Evolutionary conservation across 2,888 invertebrate species (phyloP).

Genomic region (Pherbina coryleti): DNA sequence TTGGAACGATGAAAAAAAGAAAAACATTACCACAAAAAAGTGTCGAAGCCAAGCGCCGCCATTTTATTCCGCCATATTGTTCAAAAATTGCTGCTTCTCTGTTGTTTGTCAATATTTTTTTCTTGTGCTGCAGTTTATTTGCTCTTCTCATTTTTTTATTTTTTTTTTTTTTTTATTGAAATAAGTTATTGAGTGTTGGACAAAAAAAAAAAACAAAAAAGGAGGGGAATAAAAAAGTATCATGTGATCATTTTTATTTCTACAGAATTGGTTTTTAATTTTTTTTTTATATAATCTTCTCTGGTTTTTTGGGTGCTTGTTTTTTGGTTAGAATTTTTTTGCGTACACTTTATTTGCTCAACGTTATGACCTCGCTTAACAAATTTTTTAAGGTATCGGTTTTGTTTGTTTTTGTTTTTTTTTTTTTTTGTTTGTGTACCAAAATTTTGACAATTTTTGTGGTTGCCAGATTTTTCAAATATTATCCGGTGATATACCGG

Average conservation of each 20-base stretch:
- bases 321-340: background rate
- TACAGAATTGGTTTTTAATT: background rate
- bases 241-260: background rate
- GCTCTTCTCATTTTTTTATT: background rate
- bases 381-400: constrained; percentile 40
- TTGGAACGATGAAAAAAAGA: background rate
- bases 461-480: too few relatives aligned
- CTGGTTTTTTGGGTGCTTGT: background rate
- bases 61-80: constrained; percentile 28
- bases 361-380: constrained; percentile 58
- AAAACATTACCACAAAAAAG: background rate
- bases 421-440: background rate
- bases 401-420: background rate
- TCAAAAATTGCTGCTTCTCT: background rate
- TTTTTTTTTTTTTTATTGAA: background rate
- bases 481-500: too few relatives aligned
- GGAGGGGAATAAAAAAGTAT: background rate
- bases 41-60: constrained; percentile 32
- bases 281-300: background rate
- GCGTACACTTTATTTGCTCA: background rate
- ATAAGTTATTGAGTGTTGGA: background rate
- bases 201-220: too few relatives aligned
- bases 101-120: constrained; percentile 14
- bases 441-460: too few relatives aligned
- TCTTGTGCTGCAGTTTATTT: background rate